Percentiles rank a stretch among this genome's conserved stretches.
phyloP scores from a whole-genome alignment of 1,140 invertebrate genomes.

The Metaphire vulgaris region DNA sequence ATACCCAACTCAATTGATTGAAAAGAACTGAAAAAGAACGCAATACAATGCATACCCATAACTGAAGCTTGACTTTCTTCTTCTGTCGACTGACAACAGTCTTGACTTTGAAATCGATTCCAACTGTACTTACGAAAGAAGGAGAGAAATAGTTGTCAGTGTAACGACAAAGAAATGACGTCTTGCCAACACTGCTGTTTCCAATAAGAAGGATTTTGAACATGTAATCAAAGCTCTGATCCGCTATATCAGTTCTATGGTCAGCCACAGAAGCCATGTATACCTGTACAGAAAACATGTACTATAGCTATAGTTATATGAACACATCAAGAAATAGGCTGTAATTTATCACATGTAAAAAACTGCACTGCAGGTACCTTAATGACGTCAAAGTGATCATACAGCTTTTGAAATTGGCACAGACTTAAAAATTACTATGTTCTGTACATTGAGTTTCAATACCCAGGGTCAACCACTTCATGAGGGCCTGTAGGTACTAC shows the following conservation, averaged over 20 bases:
- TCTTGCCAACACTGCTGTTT: conserved; percentile 98
- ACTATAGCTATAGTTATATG: no score
- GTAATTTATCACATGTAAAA: no score
- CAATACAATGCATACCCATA: conserved; percentile 56
- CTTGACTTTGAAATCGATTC: conserved; percentile 58
- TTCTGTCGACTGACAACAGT: conserved; percentile 55
- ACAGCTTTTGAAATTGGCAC: no score
- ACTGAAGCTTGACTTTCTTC: conserved; percentile 57
- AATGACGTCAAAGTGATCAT: no score
- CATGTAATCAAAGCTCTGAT: conserved; percentile 1
- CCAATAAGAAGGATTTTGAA: conserved; percentile 53
- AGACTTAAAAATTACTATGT: no score
- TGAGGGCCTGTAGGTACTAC: no score
- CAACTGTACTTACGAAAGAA: conserved; percentile 96
- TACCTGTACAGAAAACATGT: neutral
- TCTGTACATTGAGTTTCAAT: no score
- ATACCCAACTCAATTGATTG: no score
- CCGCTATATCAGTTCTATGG: neutral
- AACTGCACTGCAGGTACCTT: no score
- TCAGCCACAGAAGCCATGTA: neutral
- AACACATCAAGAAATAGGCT: no score
- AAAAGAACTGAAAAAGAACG: no score
- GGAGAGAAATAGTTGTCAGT: conserved; percentile 99
- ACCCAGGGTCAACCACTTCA: no score
- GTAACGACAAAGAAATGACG: conserved; percentile 97